Conservation (phyloP, 2,797 vertebrate species). For the Aphelocoma californica region DNA sequence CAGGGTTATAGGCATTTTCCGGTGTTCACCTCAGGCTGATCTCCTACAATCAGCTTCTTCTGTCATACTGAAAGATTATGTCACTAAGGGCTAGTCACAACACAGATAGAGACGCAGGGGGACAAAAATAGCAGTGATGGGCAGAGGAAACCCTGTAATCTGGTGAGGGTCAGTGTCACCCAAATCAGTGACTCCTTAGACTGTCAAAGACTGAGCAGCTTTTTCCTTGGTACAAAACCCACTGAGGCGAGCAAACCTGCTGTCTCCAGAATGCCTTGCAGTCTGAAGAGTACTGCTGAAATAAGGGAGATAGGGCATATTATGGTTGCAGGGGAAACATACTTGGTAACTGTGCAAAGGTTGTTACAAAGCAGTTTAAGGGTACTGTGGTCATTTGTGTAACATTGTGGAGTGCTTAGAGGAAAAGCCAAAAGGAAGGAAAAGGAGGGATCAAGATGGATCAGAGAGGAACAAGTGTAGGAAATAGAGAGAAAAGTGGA, state of each 20-base stretch:
- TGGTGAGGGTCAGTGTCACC: background rate
- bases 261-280: background rate
- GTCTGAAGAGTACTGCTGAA: background rate
- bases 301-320: background rate
- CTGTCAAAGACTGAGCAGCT: background rate
- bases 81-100: background rate
- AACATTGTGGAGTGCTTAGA: background rate
- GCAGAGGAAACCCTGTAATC: background rate
- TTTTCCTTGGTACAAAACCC: background rate
- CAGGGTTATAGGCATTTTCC: background rate
- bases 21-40: background rate
- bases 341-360: background rate
- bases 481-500: background rate
- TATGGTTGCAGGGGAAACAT: background rate
- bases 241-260: fast-evolving
- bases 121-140: background rate
- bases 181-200: background rate
- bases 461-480: background rate
- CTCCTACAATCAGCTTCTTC: background rate
- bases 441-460: background rate
- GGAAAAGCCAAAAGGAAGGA: background rate
- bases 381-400: background rate
- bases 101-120: fast-evolving
- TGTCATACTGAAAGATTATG: background rate
- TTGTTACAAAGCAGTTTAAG: background rate